Evolutionary conservation across 92 coral and sea anemone species (phyloP), one percentile per base, ranked within the genome.

Genomic region (Actinernus sp.): DNA sequence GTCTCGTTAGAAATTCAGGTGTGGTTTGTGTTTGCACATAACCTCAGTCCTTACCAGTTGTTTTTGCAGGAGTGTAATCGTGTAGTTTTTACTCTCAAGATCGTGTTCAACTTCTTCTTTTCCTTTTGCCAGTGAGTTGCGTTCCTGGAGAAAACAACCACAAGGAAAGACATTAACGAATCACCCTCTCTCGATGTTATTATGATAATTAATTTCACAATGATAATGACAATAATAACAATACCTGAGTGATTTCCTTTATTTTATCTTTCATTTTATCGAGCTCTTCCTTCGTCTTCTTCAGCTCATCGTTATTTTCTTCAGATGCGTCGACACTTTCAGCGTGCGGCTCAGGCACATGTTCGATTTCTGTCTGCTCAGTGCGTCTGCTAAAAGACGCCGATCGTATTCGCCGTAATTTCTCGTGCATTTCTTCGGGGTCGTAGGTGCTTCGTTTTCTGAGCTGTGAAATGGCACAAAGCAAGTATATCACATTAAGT

Each of bases 71-170:
- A 92, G 68, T 66, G 81, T 88, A 7, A 92, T 88, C 10, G 97
- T 88, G 69, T 88, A 88, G 62, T 80, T 84, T 60, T 92, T 92
- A 57, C 88, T 84, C 61, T 92, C 92, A 49, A 92, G 81, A 53
- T 92, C 97, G 50, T 89, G 97, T 51, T 92, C 97, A 3, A 88
- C 49, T 49, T 92, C 97, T 67, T 92, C 97, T 41, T 88, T 79
- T 36, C 63, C 86, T 41, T 74, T 78, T 16, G 63, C 26, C 19
- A 88, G 56, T 1, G 88, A 63, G 52, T 79, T 79, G 38, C 89
- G 85, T 60, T 92, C 97, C 97, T 92, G 40, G 22, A 68, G 31
- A n/a, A 9, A 4, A 37, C 8, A 11, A 3, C 4, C 3, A 55
- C 13, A 4, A 22, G 3, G 27, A 52, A 2, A 2, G 28, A 30